A percentile compares a stretch with the other conserved stretches of the same genome.
Conservation (phyloP, 2,888 invertebrate genomes). For the Busseola fusca region DNA sequence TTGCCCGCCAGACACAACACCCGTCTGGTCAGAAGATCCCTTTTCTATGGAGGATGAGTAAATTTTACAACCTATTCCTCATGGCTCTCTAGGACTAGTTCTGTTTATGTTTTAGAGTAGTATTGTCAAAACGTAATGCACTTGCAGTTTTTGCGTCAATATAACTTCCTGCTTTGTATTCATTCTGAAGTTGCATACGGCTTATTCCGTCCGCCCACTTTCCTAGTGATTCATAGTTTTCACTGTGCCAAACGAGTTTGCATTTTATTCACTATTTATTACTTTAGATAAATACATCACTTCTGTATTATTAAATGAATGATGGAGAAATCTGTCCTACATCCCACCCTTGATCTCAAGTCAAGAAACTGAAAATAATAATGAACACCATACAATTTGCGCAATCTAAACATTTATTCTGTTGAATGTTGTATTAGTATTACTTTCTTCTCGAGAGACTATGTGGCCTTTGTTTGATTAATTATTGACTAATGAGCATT, state of each 20-base stretch:
- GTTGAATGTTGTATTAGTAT: constrained; percentile 22
- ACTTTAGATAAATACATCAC: constrained; percentile 34
- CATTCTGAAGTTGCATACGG: constrained; percentile 47
- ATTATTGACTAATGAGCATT: constrained; percentile 45
- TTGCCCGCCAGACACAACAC: too few species aligned
- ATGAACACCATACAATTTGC: constrained; percentile 10
- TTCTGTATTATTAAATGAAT: constrained; percentile 15
- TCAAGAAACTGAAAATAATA: constrained; percentile 6
- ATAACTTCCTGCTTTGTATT: constrained; percentile 52
- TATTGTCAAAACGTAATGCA: constrained; percentile 17
- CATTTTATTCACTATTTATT: constrained; percentile 49
- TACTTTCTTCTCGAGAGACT: constrained; percentile 32
- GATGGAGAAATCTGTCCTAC: constrained; percentile 23
- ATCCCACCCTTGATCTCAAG: constrained; percentile 15
- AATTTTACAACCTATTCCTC: too few species aligned
- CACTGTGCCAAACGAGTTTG: constrained; percentile 46
- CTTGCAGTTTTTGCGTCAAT: constrained; percentile 40
- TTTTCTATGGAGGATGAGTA: too few species aligned
- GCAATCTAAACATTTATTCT: constrained; percentile 16
- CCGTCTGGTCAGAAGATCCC: too few species aligned
- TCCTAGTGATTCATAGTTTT: constrained; percentile 58
- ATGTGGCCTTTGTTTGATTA: constrained; percentile 42
- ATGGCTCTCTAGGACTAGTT: neutral
- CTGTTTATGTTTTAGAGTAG: constrained; percentile 14
- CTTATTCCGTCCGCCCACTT: constrained; percentile 56